Evolutionary conservation across 2,797 vertebrate species (phyloP).

Genomic region (Lutjanus argentimaculatus): DNA sequence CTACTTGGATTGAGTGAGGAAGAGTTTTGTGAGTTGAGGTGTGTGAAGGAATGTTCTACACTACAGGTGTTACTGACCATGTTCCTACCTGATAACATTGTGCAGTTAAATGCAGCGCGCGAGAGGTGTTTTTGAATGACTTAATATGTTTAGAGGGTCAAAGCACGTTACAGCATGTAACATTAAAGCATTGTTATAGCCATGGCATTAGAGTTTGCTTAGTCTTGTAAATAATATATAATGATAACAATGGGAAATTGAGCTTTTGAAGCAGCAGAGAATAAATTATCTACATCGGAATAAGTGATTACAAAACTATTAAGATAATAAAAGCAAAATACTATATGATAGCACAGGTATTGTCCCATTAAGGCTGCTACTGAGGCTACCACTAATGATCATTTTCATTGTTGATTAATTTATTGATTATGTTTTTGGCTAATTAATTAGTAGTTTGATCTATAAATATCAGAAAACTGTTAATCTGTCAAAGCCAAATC

Average conservation of each 20-base stretch:
- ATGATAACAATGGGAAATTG: neutral
- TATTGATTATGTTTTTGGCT: too few relatives aligned
- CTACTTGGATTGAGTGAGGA: neutral
- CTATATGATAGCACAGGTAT: too few relatives aligned
- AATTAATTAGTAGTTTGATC: too few relatives aligned
- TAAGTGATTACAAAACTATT: neutral
- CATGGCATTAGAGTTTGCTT: neutral
- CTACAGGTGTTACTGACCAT: slow-evolving; percentile 20
- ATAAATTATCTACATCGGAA: neutral
- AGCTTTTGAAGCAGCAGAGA: neutral
- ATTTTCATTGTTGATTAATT: too few relatives aligned
- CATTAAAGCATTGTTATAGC: neutral
- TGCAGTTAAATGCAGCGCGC: slow-evolving; percentile 52
- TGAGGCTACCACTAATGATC: too few relatives aligned
- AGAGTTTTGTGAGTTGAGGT: neutral
- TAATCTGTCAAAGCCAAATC: too few relatives aligned
- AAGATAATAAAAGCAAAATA: neutral
- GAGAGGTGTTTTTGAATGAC: slow-evolving; percentile 22
- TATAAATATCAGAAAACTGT: too few relatives aligned
- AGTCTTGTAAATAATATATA: neutral
- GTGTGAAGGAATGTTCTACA: slow-evolving; percentile 63
- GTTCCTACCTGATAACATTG: slow-evolving; percentile 43
- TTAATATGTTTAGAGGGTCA: neutral
- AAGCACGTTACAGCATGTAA: neutral
- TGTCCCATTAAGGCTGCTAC: too few relatives aligned